Evolutionary conservation across 2,113 vertebrate genomes (phyloP), one percentile per base, ranked within the genome.

Genomic region (Tringa solitaria): DNA sequence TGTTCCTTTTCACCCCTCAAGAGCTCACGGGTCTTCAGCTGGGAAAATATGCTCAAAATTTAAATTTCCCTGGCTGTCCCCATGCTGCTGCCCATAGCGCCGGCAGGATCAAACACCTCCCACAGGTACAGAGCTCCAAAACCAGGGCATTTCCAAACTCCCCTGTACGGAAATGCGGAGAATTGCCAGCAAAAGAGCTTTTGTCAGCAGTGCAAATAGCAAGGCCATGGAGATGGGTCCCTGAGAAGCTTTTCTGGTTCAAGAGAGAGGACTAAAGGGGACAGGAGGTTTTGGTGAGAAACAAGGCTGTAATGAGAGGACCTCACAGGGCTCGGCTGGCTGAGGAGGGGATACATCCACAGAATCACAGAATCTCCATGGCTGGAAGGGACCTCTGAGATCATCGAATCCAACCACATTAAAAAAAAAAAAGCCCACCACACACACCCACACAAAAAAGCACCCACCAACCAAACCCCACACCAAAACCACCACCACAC

Each of bases 171-270:
- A 51, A 78, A 35, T 1, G 9, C 4, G 27, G 70, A 68, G 45
- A 57, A 19, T 5, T 60, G 48, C 61, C 70, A 72, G 4, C 1
- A 0, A 60, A 60, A 20, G 59, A 46, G 63, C 35, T 17, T 79
- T 69, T 81, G 70, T 43, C 41, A 88, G 67, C 53, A n/a, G 65
- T 12, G 24, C 37, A 50, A 65, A 28, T 3, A 54, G 7, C 16
- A 9, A 61, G 26, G 50, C n/a, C 2, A 1, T 2, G 3, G 54
- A 77, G 14, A 43, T 4, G 7, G 10, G 12, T 17, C 6, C 46
- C 16, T 32, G 39, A 15, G 32, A 60, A 41, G 3, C 7, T 46
- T 74, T 43, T 43, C 45, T 72, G 14, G 12, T 28, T 85, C 53
- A 48, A 11, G 70, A 74, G 74, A 30, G 37, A 0, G 1, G 43